Conservation (phyloP, 2,113 vertebrate genomes). For the Nansenia antarctica region DNA sequence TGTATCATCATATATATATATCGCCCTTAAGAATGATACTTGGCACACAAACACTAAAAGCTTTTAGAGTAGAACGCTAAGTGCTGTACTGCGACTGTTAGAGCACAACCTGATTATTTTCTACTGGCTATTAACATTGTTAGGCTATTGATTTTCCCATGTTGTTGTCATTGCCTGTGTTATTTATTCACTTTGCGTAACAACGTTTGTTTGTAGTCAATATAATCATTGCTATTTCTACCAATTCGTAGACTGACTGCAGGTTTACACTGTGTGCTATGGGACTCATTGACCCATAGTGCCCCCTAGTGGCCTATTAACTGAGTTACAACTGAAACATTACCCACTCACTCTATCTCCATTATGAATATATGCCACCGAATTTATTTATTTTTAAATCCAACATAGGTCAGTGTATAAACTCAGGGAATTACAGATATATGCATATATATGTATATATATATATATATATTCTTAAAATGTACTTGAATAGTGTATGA, state of each 20-base stretch:
- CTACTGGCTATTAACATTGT: neutral
- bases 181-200: constrained; percentile 7
- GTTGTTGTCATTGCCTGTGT: constrained; percentile 14
- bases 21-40: neutral
- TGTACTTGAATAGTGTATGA: no score
- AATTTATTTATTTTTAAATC: no score
- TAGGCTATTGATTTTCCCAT: neutral
- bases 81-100: neutral
- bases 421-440: no score
- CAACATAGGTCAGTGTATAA: no score
- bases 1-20: no score
- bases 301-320: constrained; percentile 34
- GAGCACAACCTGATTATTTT: neutral
- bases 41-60: neutral
- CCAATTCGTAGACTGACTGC: neutral
- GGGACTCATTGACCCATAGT: constrained; percentile 14
- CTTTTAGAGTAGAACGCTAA: neutral
- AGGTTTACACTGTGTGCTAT: constrained; percentile 1
- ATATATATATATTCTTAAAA: no score
- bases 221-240: neutral
- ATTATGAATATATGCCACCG: neutral
- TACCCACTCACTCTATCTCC: no score
- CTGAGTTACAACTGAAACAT: constrained; percentile 2
- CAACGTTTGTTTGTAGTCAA: neutral
- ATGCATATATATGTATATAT: no score